Evolutionary conservation across 2,113 vertebrate species (phyloP).

Genomic region (Vidua macroura): DNA sequence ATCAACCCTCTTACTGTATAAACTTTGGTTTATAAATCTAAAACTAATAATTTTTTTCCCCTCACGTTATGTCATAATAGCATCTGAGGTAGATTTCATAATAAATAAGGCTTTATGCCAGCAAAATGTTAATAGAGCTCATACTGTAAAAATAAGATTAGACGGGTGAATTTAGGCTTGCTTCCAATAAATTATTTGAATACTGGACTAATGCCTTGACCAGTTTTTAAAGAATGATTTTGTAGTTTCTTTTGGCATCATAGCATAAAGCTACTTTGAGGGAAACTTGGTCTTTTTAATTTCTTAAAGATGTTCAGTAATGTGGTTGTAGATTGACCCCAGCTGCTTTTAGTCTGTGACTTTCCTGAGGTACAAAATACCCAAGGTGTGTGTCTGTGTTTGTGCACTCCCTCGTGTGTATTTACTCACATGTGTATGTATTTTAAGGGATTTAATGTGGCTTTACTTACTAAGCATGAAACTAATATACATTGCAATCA

Average conservation of each 20-base stretch:
- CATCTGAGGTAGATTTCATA: conserved; percentile 62
- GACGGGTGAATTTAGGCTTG: conserved; percentile 50
- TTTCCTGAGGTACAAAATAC: neutral
- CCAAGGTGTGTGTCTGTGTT: neutral
- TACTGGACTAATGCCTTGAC: conserved; percentile 60
- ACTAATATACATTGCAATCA: neutral
- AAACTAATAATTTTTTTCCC: conserved; percentile 30
- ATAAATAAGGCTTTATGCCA: conserved; percentile 66
- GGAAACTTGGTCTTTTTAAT: conserved; percentile 13
- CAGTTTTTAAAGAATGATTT: conserved; percentile 65
- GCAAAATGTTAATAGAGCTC: conserved; percentile 57
- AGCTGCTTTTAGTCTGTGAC: neutral
- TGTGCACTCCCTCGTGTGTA: rapidly evolving
- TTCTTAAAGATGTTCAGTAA: conserved; percentile 19
- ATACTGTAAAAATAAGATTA: conserved; percentile 75
- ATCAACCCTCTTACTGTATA: conserved; percentile 28
- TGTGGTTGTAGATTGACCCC: neutral
- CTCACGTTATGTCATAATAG: conserved; percentile 51
- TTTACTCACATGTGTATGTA: neutral
- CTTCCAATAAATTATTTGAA: conserved; percentile 64
- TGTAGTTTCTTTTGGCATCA: conserved; percentile 63
- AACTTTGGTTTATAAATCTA: conserved; percentile 50
- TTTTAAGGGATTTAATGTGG: neutral
- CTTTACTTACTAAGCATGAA: neutral
- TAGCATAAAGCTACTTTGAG: conserved; percentile 21